A percentile compares a stretch with the other conserved stretches of the same genome.
phyloP scores from a whole-genome alignment of 2,888 invertebrate genomes.

The Baccha elongata region DNA sequence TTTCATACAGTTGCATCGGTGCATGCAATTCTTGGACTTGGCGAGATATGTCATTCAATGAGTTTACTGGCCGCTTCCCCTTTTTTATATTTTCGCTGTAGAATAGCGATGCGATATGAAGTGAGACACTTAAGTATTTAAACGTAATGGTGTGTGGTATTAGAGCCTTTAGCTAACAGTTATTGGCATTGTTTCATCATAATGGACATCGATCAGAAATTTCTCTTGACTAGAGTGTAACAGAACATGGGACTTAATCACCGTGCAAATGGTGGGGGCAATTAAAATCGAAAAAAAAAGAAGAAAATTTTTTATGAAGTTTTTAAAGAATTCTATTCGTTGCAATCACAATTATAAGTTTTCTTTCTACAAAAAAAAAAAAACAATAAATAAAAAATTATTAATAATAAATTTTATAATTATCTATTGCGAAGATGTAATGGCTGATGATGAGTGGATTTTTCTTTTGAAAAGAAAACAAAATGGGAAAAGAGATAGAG shows the following conservation, averaged over 20 bases:
- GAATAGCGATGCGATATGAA: constrained; percentile 9
- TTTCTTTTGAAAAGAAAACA: too few relatives aligned
- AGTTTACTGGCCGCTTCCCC: constrained; percentile 48
- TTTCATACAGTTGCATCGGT: constrained; percentile 46
- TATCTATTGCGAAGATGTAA: too few relatives aligned
- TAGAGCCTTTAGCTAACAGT: constrained; percentile 57
- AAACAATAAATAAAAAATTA: too few relatives aligned
- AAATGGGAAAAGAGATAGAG: too few relatives aligned
- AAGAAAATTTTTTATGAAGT: background rate
- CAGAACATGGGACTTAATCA: constrained; percentile 54
- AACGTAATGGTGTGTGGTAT: constrained; percentile 25
- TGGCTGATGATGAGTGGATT: too few relatives aligned
- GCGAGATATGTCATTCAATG: constrained; percentile 59
- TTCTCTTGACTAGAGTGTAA: constrained; percentile 13
- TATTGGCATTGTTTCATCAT: constrained; percentile 60
- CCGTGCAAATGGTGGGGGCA: constrained; percentile 32
- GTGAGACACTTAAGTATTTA: constrained; percentile 1
- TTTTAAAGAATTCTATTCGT: background rate
- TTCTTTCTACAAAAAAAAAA: too few relatives aligned
- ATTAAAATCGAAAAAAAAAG: constrained; percentile 32
- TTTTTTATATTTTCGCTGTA: constrained; percentile 9
- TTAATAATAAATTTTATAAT: too few relatives aligned
- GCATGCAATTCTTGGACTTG: constrained; percentile 54
- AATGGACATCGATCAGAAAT: constrained; percentile 49
- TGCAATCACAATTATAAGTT: too few relatives aligned